Evolutionary conservation across 1,140 invertebrate genomes (phyloP).

Genomic region (Octopus bimaculoides): DNA sequence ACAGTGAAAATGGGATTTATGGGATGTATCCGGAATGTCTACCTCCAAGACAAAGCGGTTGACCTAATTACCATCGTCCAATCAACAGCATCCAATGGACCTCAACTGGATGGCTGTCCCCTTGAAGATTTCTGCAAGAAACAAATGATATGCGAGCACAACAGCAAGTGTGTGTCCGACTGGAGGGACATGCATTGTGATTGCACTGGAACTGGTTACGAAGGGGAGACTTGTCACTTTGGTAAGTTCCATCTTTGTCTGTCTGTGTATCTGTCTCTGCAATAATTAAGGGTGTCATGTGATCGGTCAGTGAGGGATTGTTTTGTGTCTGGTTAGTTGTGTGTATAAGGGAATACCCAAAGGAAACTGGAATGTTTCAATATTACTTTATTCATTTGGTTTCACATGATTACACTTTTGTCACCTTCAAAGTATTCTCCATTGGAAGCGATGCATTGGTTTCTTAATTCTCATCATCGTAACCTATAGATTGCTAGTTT

Average conservation of each 20-base stretch:
- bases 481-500: no score
- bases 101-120: constrained; percentile 86
- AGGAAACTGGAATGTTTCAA: no score
- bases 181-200: constrained; percentile 82
- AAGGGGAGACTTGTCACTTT: constrained; percentile 91
- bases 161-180: constrained; percentile 82
- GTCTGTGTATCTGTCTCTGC: no score
- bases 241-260: constrained; percentile 58
- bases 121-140: constrained; percentile 85
- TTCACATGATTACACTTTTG: no score
- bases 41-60: constrained; percentile 72
- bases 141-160: constrained; percentile 88
- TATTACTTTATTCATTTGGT: no score
- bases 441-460: no score
- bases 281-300: no score
- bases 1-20: constrained; percentile 66
- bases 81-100: constrained; percentile 70
- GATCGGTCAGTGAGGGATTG: no score
- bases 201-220: constrained; percentile 79
- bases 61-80: constrained; percentile 79
- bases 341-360: no score
- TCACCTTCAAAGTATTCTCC: no score
- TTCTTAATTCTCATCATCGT: no score
- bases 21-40: constrained; percentile 85
- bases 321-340: no score